phyloP scores from a whole-genome alignment of 92 coral and sea anemone species.

The Porites divaricata region DNA sequence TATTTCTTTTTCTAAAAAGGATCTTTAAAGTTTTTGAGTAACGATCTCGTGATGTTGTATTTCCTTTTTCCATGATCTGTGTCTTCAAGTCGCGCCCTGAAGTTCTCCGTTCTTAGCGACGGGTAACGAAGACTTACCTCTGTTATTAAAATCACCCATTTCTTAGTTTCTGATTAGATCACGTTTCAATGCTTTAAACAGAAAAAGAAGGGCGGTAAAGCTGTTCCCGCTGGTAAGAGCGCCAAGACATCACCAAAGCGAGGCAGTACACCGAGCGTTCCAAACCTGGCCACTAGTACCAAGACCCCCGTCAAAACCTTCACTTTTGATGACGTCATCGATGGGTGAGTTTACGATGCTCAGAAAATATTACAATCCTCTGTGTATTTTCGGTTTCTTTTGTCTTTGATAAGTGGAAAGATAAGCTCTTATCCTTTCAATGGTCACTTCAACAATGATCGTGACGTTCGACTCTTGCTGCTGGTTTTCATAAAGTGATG shows the following conservation, averaged over 20 bases:
- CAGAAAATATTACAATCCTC: background rate
- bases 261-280: constrained; percentile 70
- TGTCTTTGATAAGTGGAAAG: background rate
- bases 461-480: no score
- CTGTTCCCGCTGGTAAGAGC: constrained; percentile 63
- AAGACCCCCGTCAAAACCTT: constrained; percentile 60
- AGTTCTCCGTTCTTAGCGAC: no score
- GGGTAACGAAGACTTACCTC: no score
- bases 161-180: background rate
- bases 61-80: no score
- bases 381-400: background rate
- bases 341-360: constrained; percentile 59
- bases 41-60: no score
- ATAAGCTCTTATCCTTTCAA: no score
- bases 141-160: no score
- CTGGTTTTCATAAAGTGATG: no score
- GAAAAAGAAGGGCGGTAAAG: constrained; percentile 69
- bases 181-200: background rate
- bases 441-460: no score
- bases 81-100: no score
- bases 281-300: constrained; percentile 62
- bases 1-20: no score
- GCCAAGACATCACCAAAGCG: constrained; percentile 90
- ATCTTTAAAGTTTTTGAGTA: no score
- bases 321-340: constrained; percentile 64